A percentile compares a stretch with the other conserved stretches of the same genome.
These are phyloP conservation scores for Scyliorhinus canicula DNA, from an alignment of 2,797 vertebrate species.

Conservation along the genomic window DNA sequence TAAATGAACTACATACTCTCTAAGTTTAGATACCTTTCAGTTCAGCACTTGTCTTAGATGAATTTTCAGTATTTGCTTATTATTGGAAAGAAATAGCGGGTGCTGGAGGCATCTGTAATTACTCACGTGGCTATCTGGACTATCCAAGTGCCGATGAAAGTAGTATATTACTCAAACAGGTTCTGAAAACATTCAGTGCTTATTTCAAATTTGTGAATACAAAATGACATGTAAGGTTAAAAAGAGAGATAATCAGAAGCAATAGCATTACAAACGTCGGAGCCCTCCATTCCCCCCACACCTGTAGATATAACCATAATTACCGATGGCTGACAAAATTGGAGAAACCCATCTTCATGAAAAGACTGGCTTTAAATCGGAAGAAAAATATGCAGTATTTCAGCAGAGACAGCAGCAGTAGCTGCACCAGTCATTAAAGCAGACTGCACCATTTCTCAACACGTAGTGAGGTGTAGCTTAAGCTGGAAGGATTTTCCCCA, in stretches of 20 bases:
- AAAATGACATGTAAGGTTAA: not conserved
- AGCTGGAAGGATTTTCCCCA: conserved; percentile 46
- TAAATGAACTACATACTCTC: not conserved
- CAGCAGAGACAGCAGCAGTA: conserved; percentile 50
- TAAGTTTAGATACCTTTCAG: not conserved
- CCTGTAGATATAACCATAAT: not conserved
- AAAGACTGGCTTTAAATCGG: not conserved
- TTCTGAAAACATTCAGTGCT: not conserved
- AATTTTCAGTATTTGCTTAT: not conserved
- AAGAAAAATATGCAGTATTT: conserved; percentile 44
- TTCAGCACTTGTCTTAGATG: not conserved
- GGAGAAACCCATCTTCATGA: conserved; percentile 6
- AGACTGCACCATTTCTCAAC: conserved; percentile 70
- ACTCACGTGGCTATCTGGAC: not conserved
- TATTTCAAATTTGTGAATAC: not conserved
- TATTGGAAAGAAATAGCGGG: not conserved
- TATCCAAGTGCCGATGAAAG: not conserved
- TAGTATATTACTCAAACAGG: not conserved
- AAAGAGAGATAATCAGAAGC: not conserved
- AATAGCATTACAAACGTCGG: not conserved
- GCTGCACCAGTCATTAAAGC: conserved; percentile 53
- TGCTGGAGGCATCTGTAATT: not conserved
- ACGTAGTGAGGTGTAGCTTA: conserved; percentile 53
- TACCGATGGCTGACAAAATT: not conserved
- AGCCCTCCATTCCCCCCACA: not conserved